Conservation (phyloP, 2,113 vertebrate species). For the Apaloderma vittatum region DNA sequence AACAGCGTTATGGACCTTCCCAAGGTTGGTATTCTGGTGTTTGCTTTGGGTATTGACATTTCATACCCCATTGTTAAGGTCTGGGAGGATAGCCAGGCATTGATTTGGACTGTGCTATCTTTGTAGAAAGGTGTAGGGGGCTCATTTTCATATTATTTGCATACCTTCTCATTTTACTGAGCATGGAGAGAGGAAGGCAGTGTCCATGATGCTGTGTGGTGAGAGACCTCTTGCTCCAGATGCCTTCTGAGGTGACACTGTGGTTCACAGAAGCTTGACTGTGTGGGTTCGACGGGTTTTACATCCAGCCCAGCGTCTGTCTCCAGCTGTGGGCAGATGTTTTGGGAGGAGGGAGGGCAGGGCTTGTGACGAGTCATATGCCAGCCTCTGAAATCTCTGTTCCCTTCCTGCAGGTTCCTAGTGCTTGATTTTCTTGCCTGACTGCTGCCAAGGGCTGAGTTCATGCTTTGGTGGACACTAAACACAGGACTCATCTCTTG, state of each 20-base stretch:
- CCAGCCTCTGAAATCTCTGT: background rate
- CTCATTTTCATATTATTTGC: constrained; percentile 2
- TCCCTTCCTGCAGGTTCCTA: background rate
- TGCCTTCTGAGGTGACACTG: rapidly evolving
- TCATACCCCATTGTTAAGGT: background rate
- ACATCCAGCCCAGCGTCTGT: rapidly evolving
- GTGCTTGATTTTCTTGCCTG: background rate
- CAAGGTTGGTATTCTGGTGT: background rate
- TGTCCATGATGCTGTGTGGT: rapidly evolving
- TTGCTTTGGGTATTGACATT: background rate
- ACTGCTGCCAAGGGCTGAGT: background rate
- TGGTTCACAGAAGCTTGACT: background rate
- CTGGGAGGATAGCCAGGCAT: background rate
- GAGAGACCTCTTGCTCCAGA: background rate
- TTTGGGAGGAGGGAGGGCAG: background rate
- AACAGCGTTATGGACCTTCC: background rate
- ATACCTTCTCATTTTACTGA: background rate
- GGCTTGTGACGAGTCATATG: background rate
- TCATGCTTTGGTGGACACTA: background rate
- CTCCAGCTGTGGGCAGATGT: background rate
- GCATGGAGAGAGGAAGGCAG: background rate
- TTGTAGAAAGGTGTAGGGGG: background rate
- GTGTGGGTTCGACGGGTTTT: background rate
- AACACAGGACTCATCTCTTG: rapidly evolving
- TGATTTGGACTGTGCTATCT: background rate